Base-by-base conservation (phyloP, 2,888 invertebrate genomes). In the Volucella inflata region DNA sequence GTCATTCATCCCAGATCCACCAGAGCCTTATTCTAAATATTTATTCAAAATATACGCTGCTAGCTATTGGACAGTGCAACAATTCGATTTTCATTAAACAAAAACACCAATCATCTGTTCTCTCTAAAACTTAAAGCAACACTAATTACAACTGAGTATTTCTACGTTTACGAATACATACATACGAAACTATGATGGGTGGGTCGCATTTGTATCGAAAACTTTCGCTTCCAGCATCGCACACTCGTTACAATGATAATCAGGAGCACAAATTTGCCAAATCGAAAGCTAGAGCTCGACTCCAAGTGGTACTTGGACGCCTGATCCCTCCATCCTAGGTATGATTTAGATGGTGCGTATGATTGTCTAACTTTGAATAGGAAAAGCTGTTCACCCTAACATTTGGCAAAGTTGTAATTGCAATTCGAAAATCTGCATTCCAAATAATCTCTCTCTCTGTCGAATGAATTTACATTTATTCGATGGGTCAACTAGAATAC, bases 401-500 rank as follows among this genome's bases (percentile, higher is more conserved):
- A 55, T 64, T 74, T 53, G 74, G 64, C 74, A 74, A 74, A 74
- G 46, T 65, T 74, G 74, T 74, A 74, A 74, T 65, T 74, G 55
- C 74, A 57, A 74, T 65, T 65, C 64, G 57, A 75, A 65, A 75
- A 75, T 65, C 65, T 74, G 74, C 64, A 74, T 64, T 74, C 21
- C 55, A 55, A 74, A 74, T 65, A 74, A 64, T 74, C 65, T 65
- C 74, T 65, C 30, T 30, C 30, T 30, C 30, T 30, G 6, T 30
- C 38, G 40, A 74, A 74, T 46, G 72, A 55, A 74, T 65, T 64
- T 65, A 57, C 64, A 64, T 65, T 74, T 55, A 65, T 65, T 46
- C 64, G 44, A 55, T 64, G 46, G 53, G 64, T 14, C 46, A 17
- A 10, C 40, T 12, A 16, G 57, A 12, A 48, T 14, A 46, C 46